Conservation (phyloP, 2,113 vertebrate species). For the Origma solitaria region DNA sequence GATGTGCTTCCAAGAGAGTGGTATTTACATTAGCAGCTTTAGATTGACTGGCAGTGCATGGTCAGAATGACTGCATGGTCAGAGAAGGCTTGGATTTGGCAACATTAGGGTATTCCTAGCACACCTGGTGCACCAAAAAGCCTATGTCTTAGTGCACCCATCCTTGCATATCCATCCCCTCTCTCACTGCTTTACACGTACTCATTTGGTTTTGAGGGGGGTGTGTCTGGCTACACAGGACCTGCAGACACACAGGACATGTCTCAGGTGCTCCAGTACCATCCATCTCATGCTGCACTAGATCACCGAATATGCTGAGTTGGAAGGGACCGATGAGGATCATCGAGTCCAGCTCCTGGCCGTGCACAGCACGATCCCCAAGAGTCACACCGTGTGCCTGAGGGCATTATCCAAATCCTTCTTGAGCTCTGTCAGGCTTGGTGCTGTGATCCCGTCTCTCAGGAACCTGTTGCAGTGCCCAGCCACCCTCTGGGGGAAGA, state of each 20-base stretch:
- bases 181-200: not conserved
- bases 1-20: not conserved
- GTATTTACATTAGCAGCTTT: not conserved
- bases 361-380: not conserved
- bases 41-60: not conserved
- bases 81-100: not conserved
- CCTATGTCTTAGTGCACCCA: not conserved
- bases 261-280: not conserved
- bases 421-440: not conserved
- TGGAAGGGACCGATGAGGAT: not conserved
- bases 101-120: not conserved
- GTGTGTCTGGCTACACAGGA: not conserved
- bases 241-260: not conserved
- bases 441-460: not conserved
- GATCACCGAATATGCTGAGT: not conserved
- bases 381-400: not conserved
- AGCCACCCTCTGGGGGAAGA: accelerated
- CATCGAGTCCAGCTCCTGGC: not conserved
- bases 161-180: not conserved
- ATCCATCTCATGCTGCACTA: not conserved
- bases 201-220: not conserved
- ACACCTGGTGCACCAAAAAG: accelerated
- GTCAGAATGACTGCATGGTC: not conserved
- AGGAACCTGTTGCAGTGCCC: not conserved
- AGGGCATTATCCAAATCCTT: not conserved